phyloP scores from a whole-genome alignment of 2,888 invertebrate genomes.

The Tetragonula carbonaria region DNA sequence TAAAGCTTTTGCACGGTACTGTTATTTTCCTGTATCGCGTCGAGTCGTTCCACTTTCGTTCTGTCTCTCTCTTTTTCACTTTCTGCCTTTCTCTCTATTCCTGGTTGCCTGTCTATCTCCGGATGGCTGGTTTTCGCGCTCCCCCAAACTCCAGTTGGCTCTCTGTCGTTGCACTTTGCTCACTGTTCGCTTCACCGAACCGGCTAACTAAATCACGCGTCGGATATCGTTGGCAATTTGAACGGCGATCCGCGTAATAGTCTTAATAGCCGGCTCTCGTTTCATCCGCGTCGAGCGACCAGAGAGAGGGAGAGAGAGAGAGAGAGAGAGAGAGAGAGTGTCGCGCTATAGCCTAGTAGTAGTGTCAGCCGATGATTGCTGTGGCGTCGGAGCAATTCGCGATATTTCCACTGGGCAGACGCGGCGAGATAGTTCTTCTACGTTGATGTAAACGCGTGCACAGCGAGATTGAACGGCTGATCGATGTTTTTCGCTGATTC shows the following conservation, averaged over 20 bases:
- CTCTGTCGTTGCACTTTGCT: conserved; percentile 61
- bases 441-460: background rate
- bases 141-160: too few relatives aligned
- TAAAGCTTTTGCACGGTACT: too few relatives aligned
- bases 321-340: too few relatives aligned
- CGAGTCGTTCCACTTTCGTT: too few relatives aligned
- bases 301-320: too few relatives aligned
- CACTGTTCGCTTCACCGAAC: conserved; percentile 53
- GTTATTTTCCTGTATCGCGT: too few relatives aligned
- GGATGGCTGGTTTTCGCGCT: background rate
- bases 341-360: background rate
- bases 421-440: background rate
- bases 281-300: background rate
- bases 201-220: conserved; percentile 64
- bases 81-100: too few relatives aligned
- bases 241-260: conserved; percentile 53
- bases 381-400: conserved; percentile 28
- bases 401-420: conserved; percentile 19
- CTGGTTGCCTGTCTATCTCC: background rate
- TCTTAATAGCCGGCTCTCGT: conserved; percentile 56
- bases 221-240: conserved; percentile 63
- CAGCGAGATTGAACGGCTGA: background rate
- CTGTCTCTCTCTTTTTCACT: too few relatives aligned
- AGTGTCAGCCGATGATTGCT: conserved; percentile 42
- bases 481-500: background rate